Evolutionary conservation across 37 sponge, comb jelly and placozoan species (phyloP), one percentile per base, ranked within the genome.

Genomic region (Cladorhizidae sp.): DNA sequence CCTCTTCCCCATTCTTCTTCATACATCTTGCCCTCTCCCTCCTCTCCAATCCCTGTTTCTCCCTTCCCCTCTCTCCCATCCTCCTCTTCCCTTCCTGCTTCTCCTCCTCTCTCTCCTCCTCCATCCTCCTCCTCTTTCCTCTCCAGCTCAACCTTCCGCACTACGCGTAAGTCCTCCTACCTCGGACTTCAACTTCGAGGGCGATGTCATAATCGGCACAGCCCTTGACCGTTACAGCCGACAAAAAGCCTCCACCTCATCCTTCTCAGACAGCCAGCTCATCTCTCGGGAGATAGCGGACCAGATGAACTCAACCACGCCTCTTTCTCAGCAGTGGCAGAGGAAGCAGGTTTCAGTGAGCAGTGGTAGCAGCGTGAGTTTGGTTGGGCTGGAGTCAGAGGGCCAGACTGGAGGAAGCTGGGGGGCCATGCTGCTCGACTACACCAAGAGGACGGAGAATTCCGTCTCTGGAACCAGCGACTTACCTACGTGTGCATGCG

Each of bases 141-240:
- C 5, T 65, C 26, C 72, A 43, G 51, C 55, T 18, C 55, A 50
- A 28, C 74, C 54, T 1, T 65, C 67, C 7, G 2, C 36, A 28
- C 67, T 32, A 54, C 69, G 84, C 23, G 56, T 83, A 40, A 83
- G 76, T 40, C 84, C 76, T 25, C 84, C 84, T 15, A 23, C 67
- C 3, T 75, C 84, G 3, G 78, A 69, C 40, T 67, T 75, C 43
- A 51, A 64, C 84, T 52, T 74, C 29, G 65, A 74, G 39, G 84
- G 68, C 41, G 57, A 43, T 5, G 21, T 70, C 54, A 50, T 85
- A 29, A 76, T 76, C 11, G 73, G 62, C 14, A 58, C 43, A 22
- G 86, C 78, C 11, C 45, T 85, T 12, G 79, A 70, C 64, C 70
- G 70, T 29, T 70, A 81, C 72, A 71, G 26, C 65, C 42, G 62